These are phyloP conservation scores for Apogon hyalosoma DNA, from an alignment of 2,797 vertebrate species.

Conservation along the genomic window DNA sequence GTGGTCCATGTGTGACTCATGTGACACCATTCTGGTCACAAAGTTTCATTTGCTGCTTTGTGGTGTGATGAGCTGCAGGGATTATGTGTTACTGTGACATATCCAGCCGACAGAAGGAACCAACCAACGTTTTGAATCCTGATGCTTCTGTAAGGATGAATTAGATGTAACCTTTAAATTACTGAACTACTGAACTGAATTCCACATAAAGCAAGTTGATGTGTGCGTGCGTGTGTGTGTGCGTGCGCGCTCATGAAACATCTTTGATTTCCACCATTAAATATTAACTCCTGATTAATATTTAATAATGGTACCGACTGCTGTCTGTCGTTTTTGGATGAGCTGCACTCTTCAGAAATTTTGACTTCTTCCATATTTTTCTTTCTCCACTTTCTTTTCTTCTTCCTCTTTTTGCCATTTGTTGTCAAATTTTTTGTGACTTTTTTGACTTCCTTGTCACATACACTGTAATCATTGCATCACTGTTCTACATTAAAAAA, in stretches of 20 bases:
- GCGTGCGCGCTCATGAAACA: conserved; percentile 13
- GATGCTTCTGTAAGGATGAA: conserved; percentile 18
- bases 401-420: not conserved
- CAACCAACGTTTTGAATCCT: not conserved
- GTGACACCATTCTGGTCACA: too few species aligned
- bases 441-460: not conserved
- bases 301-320: conserved; percentile 50
- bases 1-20: too few species aligned
- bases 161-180: conserved; percentile 34
- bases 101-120: not conserved
- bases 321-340: conserved; percentile 27
- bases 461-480: too few species aligned
- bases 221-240: conserved; percentile 16
- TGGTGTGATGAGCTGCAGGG: not conserved
- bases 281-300: conserved; percentile 60
- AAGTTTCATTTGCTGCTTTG: too few species aligned
- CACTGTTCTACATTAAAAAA: too few species aligned
- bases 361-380: conserved; percentile 14
- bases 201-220: conserved; percentile 1
- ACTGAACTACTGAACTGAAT: not conserved
- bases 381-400: not conserved
- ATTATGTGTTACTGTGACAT: not conserved
- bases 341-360: conserved; percentile 26
- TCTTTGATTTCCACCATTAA: conserved; percentile 63
- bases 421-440: not conserved